These are phyloP conservation scores for Microctonus aethiopoides DNA, from an alignment of 2,888 invertebrate genomes.

Conservation along the genomic window DNA sequence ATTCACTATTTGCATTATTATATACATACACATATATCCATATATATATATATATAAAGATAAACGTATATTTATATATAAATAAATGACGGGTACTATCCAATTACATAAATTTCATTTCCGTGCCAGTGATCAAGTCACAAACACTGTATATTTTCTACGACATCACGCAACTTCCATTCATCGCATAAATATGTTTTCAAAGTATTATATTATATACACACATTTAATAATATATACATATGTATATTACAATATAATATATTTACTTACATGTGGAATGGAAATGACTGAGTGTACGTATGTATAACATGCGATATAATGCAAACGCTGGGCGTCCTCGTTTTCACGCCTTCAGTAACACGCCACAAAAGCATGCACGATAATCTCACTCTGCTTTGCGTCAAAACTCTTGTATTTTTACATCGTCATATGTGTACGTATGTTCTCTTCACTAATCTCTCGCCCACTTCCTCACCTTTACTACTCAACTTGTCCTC, in stretches of 20 bases:
- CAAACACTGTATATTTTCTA: background rate
- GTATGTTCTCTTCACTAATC: too few relatives aligned
- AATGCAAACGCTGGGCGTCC: background rate
- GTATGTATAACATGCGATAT: background rate
- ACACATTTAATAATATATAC: too few relatives aligned
- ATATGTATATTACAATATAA: too few relatives aligned
- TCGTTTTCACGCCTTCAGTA: constrained; percentile 13
- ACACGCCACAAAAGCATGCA: constrained; percentile 7
- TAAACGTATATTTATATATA: background rate
- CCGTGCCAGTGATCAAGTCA: constrained; percentile 23
- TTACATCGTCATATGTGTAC: background rate
- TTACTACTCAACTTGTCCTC: too few relatives aligned
- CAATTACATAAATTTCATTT: constrained; percentile 34
- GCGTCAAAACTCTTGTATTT: background rate
- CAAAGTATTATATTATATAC: too few relatives aligned
- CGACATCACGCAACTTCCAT: background rate
- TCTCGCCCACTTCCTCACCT: too few relatives aligned
- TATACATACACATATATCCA: too few relatives aligned
- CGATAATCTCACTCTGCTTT: constrained; percentile 11
- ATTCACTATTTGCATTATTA: background rate
- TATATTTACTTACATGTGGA: background rate
- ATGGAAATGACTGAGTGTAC: background rate
- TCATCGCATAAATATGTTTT: too few relatives aligned
- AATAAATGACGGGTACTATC: constrained; percentile 9
- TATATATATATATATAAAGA: too few relatives aligned